phyloP scores from a whole-genome alignment of 2,113 vertebrate genomes.

The Hippocampus barbouri region DNA sequence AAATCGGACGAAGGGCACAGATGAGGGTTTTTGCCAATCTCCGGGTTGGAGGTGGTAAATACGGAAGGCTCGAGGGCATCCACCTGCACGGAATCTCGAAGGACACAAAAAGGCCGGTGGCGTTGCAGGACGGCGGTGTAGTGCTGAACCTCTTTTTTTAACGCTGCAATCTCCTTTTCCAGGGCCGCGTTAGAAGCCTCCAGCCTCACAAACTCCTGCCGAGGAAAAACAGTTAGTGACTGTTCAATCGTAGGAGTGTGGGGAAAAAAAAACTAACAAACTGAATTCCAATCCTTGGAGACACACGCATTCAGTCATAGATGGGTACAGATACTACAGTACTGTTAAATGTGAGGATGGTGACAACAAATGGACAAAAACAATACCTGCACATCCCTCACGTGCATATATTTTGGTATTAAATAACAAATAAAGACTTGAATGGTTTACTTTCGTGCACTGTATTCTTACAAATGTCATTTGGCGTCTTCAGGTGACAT shows the following conservation, averaged over 20 bases:
- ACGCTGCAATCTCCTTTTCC: not conserved
- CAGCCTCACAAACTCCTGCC: not conserved
- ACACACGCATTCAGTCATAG: too few species aligned
- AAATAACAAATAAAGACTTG: too few species aligned
- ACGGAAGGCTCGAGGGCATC: not conserved
- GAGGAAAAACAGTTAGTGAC: not conserved
- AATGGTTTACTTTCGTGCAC: too few species aligned
- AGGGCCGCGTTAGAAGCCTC: not conserved
- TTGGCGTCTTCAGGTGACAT: too few species aligned
- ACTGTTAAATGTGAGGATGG: too few species aligned
- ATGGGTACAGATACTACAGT: too few species aligned
- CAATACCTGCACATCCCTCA: too few species aligned
- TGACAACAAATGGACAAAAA: too few species aligned
- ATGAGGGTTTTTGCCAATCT: too few species aligned
- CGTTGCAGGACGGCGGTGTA: not conserved
- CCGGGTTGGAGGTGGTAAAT: not conserved
- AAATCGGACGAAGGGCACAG: not conserved
- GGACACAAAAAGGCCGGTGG: slow-evolving; percentile 4
- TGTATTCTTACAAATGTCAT: too few species aligned
- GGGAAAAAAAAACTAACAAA: not conserved
- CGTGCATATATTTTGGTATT: too few species aligned
- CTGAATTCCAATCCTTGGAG: not conserved
- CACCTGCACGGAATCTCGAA: not conserved
- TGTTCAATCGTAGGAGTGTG: not conserved
- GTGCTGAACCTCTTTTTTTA: not conserved